Base-by-base conservation (phyloP, 2,797 vertebrate species). In the Fistularia tabacaria region DNA sequence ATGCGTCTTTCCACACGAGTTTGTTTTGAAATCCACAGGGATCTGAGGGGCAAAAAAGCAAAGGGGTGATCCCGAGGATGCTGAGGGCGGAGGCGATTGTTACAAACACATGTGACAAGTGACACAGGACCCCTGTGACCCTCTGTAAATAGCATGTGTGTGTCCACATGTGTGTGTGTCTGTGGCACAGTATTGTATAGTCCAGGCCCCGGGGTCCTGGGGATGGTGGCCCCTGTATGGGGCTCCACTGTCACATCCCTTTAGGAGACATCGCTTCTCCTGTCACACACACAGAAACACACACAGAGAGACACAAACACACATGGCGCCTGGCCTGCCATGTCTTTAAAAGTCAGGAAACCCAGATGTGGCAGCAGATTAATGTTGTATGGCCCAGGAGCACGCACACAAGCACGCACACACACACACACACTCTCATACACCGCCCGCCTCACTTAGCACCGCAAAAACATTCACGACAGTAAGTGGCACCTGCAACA, bases 321-420 rank as follows among this genome's bases (percentile, higher is more conserved):
- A 71, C 69, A 46, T 49, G 10, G 74, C 51, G 75, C 74, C 72
- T 52, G 56, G 79, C 81, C 84, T 88, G 86, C 85, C 88, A 83
- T 80, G 62, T 88, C 86, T 75, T 80, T 88, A 87, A 87, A 82
- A 86, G 82, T 66, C 73, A 76, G 80, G 81, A 85, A 77, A 71
- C 83, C 66, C 85, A 82, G 85, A 89, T 87, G 87, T 88, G 79
- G 85, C 85, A 87, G 84, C 77, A 86, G 84, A 88, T 90, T 87
- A 90, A 91, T 88, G 83, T 87, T 89, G 85, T 75, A 87, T 85
- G 77, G 74, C 69, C 73, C 62, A 65, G 53, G 64, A 85, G 62
- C 73, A 71, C 48, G 36, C 80, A 77, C 9, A 58, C 38, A 64
- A 8, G 3, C 55, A 7, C 77, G 57, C 65, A 57, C 76, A 59